Percentiles rank a stretch among this genome's conserved stretches.
These are phyloP conservation scores for Oophaga pumilio DNA, from an alignment of 2,113 vertebrate species.

Conservation along the genomic window DNA sequence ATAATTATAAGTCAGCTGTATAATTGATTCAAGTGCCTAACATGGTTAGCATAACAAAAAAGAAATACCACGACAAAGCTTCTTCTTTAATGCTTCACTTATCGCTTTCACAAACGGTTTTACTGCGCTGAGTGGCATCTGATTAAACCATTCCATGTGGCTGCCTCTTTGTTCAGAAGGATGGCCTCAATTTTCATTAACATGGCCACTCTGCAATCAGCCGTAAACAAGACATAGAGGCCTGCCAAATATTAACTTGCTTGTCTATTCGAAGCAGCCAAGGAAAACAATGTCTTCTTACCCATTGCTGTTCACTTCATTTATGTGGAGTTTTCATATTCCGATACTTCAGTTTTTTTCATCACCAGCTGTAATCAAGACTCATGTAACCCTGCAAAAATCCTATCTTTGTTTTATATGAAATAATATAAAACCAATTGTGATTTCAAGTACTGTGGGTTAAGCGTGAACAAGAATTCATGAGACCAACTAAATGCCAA, in stretches of 20 bases:
- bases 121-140: constrained; percentile 14
- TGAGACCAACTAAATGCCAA: neutral
- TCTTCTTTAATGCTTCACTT: constrained; percentile 19
- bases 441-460: neutral
- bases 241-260: constrained; percentile 36
- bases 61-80: constrained; percentile 8
- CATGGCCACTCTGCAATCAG: constrained; percentile 39
- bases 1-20: neutral
- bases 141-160: constrained; percentile 45
- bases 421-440: constrained; percentile 13
- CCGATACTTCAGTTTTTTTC: neutral
- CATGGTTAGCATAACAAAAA: constrained; percentile 36
- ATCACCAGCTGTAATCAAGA: neutral
- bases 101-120: constrained; percentile 17
- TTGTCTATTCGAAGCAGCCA: constrained; percentile 7
- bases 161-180: constrained; percentile 38
- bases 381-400: neutral
- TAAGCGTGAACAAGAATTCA: neutral
- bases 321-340: constrained; percentile 12
- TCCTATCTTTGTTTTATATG: neutral
- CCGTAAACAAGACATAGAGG: constrained; percentile 49
- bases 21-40: constrained; percentile 26
- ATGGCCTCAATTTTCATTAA: constrained; percentile 49
- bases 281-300: constrained; percentile 29
- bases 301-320: neutral